A percentile compares a stretch with the other conserved stretches of the same genome.
Conservation (phyloP, 2,797 vertebrate genomes). For the Holocentrus rufus region DNA sequence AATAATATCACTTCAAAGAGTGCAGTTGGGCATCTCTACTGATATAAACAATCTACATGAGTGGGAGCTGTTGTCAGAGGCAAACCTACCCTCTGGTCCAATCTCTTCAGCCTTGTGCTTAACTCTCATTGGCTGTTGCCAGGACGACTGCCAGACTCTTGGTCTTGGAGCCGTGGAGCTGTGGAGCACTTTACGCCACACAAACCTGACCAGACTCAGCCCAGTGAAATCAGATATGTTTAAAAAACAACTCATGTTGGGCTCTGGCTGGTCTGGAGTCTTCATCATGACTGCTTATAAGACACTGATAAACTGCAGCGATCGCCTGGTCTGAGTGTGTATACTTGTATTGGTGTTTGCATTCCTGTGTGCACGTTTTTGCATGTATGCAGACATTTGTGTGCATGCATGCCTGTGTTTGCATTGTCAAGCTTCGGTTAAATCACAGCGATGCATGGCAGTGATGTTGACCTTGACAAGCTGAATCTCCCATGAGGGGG, state of each 20-base stretch:
- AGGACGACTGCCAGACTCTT: not conserved
- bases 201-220: not conserved
- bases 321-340: not conserved
- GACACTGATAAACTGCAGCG: too few relatives aligned
- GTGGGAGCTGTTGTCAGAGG: too few relatives aligned
- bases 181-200: not conserved
- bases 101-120: not conserved
- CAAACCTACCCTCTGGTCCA: too few relatives aligned
- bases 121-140: slow-evolving; percentile 9
- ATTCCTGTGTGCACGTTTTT: not conserved
- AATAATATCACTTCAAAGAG: too few relatives aligned
- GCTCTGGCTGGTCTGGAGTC: slow-evolving; percentile 19
- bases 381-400: not conserved
- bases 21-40: too few relatives aligned
- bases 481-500: too few relatives aligned
- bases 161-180: too few relatives aligned
- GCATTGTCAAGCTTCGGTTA: not conserved
- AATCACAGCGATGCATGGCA: not conserved
- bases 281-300: too few relatives aligned
- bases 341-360: not conserved
- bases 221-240: slow-evolving; percentile 2
- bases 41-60: too few relatives aligned
- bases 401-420: not conserved
- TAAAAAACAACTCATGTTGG: not conserved
- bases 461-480: too few relatives aligned